A percentile compares a stretch with the other conserved stretches of the same genome.
These are phyloP conservation scores for Apis dorsata DNA, from an alignment of 1,140 invertebrate species.

Conservation along the genomic window DNA sequence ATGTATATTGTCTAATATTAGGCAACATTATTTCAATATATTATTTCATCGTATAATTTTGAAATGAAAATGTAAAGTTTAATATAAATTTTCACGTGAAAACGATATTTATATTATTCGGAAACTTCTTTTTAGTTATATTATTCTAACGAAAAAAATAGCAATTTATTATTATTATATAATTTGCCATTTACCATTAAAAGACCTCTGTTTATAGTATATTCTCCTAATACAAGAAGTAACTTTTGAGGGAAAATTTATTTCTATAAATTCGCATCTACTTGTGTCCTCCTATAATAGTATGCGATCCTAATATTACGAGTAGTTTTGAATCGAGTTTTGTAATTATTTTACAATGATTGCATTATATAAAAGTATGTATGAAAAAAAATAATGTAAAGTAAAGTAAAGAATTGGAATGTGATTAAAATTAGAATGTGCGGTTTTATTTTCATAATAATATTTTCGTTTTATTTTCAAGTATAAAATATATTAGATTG, in stretches of 20 bases:
- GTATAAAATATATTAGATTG: not conserved
- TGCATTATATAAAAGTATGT: not conserved
- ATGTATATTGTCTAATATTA: not conserved
- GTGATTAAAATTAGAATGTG: too few species aligned
- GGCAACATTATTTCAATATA: too few species aligned
- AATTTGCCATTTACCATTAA: not conserved
- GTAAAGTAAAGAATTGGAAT: too few species aligned
- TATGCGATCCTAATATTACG: slow-evolving; percentile 2
- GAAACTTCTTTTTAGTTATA: not conserved
- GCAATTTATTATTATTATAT: not conserved
- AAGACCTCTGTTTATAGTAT: not conserved
- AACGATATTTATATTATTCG: not conserved
- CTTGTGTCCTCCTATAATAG: not conserved
- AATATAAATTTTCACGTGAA: not conserved
- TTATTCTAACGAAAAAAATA: not conserved
- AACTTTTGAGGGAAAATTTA: slow-evolving; percentile 21
- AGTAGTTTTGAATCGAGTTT: slow-evolving; percentile 40
- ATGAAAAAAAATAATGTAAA: not conserved
- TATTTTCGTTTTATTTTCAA: too few species aligned
- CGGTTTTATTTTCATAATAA: too few species aligned
- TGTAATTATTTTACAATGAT: slow-evolving; percentile 18
- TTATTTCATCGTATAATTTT: too few species aligned
- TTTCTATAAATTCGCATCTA: not conserved
- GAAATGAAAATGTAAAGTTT: not conserved
- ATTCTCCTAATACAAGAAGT: not conserved